phyloP scores from a whole-genome alignment of 2,888 invertebrate species.

The Lasioglossum figueresi region DNA sequence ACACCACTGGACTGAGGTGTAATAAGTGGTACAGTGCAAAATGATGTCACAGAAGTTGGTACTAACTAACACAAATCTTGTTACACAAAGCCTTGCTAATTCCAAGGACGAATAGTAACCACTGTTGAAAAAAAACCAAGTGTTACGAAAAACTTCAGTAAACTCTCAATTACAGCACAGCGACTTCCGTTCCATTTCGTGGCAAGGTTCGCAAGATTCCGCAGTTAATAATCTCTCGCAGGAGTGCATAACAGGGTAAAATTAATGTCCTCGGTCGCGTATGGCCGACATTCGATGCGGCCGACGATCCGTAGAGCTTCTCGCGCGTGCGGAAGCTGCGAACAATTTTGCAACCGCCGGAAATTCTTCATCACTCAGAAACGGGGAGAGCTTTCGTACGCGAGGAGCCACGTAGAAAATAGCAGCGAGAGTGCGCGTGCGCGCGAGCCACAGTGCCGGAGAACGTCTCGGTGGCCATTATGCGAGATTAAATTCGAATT shows the following conservation, averaged over 20 bases:
- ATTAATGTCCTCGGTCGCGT: neutral
- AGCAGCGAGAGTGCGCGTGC: neutral
- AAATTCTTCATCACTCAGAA: neutral
- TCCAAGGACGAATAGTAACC: no score
- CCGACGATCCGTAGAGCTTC: neutral
- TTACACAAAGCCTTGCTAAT: neutral
- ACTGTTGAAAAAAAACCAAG: neutral
- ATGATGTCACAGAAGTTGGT: no score
- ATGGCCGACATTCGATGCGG: neutral
- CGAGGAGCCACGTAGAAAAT: neutral
- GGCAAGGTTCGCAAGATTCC: neutral
- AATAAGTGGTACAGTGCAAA: neutral
- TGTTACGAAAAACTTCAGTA: neutral
- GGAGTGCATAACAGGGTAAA: neutral
- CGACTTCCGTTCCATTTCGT: neutral
- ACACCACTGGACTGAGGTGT: neutral
- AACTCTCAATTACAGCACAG: neutral
- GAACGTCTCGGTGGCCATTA: conserved; percentile 20
- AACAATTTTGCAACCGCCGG: neutral
- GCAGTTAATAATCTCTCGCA: neutral
- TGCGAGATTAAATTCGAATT: conserved; percentile 52
- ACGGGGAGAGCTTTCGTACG: neutral
- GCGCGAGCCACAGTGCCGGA: neutral
- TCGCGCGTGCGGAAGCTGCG: neutral
- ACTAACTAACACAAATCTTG: neutral